Evolutionary conservation across 1,140 invertebrate genomes (phyloP).

Genomic region (Aphelinus certus): DNA sequence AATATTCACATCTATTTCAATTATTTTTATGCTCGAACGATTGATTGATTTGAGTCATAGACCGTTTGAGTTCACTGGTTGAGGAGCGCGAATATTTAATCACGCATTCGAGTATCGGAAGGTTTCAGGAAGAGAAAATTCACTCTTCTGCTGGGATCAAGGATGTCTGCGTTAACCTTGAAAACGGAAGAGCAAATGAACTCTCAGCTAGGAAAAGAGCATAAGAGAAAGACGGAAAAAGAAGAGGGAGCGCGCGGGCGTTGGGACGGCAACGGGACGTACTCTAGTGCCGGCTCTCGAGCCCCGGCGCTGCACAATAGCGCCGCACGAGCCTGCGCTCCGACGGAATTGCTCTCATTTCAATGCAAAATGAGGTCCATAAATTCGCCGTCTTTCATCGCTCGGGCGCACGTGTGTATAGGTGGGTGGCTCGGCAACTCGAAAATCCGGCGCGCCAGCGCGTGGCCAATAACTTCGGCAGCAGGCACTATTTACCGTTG

Average conservation of each 20-base stretch:
- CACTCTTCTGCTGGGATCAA: no score
- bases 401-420: neutral
- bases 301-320: neutral
- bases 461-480: slow-evolving; percentile 25
- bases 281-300: neutral
- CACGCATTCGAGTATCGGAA: no score
- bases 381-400: slow-evolving; percentile 25
- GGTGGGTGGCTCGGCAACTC: neutral
- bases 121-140: no score
- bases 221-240: slow-evolving; percentile 5
- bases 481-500: slow-evolving; percentile 41
- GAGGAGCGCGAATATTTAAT: no score
- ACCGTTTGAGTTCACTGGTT: no score
- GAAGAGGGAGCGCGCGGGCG: neutral
- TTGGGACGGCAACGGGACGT: neutral
- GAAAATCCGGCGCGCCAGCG: neutral
- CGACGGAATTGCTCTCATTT: slow-evolving; percentile 19
- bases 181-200: neutral
- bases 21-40: no score
- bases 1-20: no score
- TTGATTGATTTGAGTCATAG: no score
- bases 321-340: neutral
- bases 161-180: no score
- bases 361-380: slow-evolving; percentile 36
- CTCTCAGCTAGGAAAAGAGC: neutral